Evolutionary conservation across 2,113 vertebrate genomes (phyloP), one percentile per base, ranked within the genome.

Genomic region (Cranoglanis bouderius): DNA sequence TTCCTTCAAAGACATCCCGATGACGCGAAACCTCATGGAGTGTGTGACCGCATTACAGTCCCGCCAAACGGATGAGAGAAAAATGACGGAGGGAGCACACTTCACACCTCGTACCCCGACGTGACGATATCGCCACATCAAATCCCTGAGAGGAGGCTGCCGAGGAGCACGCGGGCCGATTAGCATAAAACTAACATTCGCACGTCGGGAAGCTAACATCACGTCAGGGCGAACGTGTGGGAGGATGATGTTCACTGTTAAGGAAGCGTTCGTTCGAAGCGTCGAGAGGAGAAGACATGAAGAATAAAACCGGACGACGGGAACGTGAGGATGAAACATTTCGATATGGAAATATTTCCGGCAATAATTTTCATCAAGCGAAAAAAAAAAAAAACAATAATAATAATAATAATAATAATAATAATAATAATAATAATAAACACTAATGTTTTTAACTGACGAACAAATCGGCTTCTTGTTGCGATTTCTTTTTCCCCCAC

Each of bases 101-200:
- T 90, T 89, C 16, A 14, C 90, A 75, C 88, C 82, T 87, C 57
- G 29, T 14, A 21, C 29, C 90, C 35, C 61, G 0, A 88, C 7
- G 85, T 86, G 80, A 80, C 24, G 13, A 78, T 14, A 59, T 72
- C 67, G 32, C 74, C 90, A 63, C 90, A 87, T 87, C 83, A 4
- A 46, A 70, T 83, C 55, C 35, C 55, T 26, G 4, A 6, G 6
- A 38, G 55, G 81, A 57, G 57, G 18, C 18, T 13, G 85, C 19
- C 43, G 63, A 26, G 75, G 82, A 77, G 13, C n/a, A 29, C 2
- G 35, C 21, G 10, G 40, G 72, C 0, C 16, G 29, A 80, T 89
- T 84, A n/a, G 70, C 87, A 72, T 83, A 86, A 83, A 86, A 88
- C 83, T 88, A 90, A 90, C 89, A 77, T 19, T 43, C 3, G 2